Evolutionary conservation across 2,888 invertebrate species (phyloP), one percentile per base, ranked within the genome.

Genomic region (Drosophila greeni): DNA sequence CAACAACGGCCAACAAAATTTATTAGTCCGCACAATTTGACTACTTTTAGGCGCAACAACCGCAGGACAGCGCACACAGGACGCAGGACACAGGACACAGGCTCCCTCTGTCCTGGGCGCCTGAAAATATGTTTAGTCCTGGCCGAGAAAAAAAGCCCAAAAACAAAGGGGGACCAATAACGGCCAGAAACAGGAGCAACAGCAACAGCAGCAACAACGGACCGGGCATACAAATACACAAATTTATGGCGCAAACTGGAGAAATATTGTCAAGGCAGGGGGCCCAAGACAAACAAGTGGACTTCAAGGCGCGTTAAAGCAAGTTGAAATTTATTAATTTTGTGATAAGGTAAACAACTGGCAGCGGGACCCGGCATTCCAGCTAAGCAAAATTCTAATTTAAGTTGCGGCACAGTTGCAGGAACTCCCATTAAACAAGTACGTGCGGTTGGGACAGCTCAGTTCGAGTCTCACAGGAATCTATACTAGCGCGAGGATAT

Each of bases 11-110:
- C 79, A 85, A 81, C 85, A 80, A 80, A 85, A 80, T 80, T 80
- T 80, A 80, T 80, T 80, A 80, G 79, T 80, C 79, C 79, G 79
- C 79, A 80, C 79, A 80, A 80, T 80, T 80, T 80, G 85, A 80
- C 79, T 85, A 80, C 79, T 80, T 81, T 80, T 80, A 80, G 79
- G 85, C 79, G 84, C 79, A 85, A 85, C 84, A 80, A 84, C 79
- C 79, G 84, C 79, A 80, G 85, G 76, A 68, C 83, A 66, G 56
- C 55, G 37, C 52, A 31, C 39, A 34, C 36, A 34, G 53, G 48
- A 52, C 58, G 34, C 55, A 60, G 66, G 58, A 69, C 76, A 34
- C 66, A 73, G 78, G 73, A 52, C 58, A 77, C 58, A 54, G 73
- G 34, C 62, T 59, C 60, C 73, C 82, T 64, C 66, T 65, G 60